Conservation (phyloP, 2,797 vertebrate genomes). For the Fistularia tabacaria region DNA sequence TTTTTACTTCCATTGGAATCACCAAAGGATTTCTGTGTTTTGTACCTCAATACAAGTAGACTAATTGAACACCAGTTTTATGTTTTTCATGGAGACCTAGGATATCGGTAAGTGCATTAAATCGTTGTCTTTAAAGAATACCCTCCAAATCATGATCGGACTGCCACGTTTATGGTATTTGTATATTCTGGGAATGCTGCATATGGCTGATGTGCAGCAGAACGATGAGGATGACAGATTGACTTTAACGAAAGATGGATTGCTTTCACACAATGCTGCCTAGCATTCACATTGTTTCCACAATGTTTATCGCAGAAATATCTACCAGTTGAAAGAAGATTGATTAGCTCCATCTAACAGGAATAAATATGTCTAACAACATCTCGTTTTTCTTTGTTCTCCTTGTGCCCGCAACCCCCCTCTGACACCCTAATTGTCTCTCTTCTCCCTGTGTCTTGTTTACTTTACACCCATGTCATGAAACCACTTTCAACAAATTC, state of each 20-base stretch:
- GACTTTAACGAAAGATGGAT: constrained; percentile 44
- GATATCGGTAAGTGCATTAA: background rate
- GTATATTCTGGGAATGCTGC: too few relatives aligned
- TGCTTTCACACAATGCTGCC: constrained; percentile 20
- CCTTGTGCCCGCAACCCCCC: background rate
- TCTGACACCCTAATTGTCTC: constrained; percentile 4
- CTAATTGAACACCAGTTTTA: too few relatives aligned
- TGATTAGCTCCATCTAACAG: constrained; percentile 44
- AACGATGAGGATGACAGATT: constrained; percentile 37
- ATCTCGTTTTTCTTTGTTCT: constrained; percentile 18
- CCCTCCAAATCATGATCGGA: too few relatives aligned
- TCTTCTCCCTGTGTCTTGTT: constrained; percentile 31
- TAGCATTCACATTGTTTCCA: constrained; percentile 28
- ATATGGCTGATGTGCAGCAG: constrained; percentile 16
- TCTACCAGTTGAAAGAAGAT: constrained; percentile 42
- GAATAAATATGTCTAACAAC: constrained; percentile 42
- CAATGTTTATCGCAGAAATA: constrained; percentile 39
- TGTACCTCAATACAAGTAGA: too few relatives aligned
- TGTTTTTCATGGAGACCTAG: too few relatives aligned
- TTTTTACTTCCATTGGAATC: too few relatives aligned
- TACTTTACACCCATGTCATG: constrained; percentile 19
- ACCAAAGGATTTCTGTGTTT: too few relatives aligned
- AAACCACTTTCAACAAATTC: constrained; percentile 22
- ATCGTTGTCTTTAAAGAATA: background rate
- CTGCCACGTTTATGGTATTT: too few relatives aligned